These are phyloP conservation scores for Dasypolia templi DNA, from an alignment of 2,888 invertebrate genomes.

Conservation along the genomic window DNA sequence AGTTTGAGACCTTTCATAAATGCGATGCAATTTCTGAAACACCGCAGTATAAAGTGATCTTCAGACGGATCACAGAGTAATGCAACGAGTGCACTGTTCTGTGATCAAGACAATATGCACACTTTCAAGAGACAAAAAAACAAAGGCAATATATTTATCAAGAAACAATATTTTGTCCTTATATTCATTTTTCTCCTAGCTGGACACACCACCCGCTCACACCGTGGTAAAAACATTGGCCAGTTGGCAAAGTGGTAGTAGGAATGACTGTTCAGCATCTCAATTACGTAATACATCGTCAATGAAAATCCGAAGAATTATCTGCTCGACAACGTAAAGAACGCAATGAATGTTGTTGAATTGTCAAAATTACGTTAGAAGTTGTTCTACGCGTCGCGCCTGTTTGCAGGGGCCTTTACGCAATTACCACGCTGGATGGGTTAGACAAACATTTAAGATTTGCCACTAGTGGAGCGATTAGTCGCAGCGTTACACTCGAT, in stretches of 20 bases:
- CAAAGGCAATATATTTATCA: neutral
- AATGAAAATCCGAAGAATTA: neutral
- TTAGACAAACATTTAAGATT: too few species aligned
- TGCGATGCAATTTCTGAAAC: constrained; percentile 47
- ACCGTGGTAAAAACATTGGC: neutral
- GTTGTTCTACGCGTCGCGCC: too few species aligned
- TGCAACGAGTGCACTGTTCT: neutral
- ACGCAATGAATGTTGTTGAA: neutral
- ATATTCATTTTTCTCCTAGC: neutral
- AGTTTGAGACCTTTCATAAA: constrained; percentile 58
- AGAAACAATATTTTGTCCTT: neutral
- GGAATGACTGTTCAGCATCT: neutral
- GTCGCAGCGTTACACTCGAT: constrained; percentile 17
- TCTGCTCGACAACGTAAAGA: neutral
- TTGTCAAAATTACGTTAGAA: too few species aligned
- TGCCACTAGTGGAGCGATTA: neutral
- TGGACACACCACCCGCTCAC: neutral
- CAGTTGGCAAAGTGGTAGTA: neutral
- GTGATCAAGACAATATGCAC: neutral
- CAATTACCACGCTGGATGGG: neutral
- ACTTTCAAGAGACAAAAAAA: neutral
- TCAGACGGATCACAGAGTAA: constrained; percentile 23
- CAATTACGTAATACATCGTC: neutral
- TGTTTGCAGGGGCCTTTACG: too few species aligned
- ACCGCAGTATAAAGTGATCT: constrained; percentile 42